Base-by-base conservation (phyloP, 2,888 invertebrate species). In the Cerastis rubricosa region DNA sequence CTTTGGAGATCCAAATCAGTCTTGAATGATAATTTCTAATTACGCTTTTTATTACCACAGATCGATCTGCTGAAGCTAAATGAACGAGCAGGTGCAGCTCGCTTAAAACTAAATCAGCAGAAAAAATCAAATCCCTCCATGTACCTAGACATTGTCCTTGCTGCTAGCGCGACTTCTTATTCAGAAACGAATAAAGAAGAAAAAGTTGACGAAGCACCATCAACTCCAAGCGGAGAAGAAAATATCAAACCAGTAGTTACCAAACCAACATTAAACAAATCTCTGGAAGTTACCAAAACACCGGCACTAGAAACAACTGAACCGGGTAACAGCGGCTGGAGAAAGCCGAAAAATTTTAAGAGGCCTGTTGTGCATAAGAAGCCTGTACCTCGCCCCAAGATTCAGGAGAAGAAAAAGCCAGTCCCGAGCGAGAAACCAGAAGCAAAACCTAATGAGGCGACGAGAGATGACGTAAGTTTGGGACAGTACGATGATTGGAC, bases 131-230 rank as follows among this genome's bases (percentile, higher is more conserved):
- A 25, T 12, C 54, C 70, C 4, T 66, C 75, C 29, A 71, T 86
- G 63, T 83, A 83, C 29, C 74, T 69, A 49, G 84, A 86, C 3
- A 84, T 86, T 12, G 84, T 86, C 7, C 66, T 83, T 17, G 70
- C 86, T 25, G 78, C 83, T 47, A 77, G 83, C 29, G 71, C 71
- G 77, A 68, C 51, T 11, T 40, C 57, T 0, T 14, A 73, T 7
- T 22, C 63, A 45, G 67, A 68, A 61, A 49, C 45, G 12, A 65
- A 51, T n/a, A 65, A 51, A n/a, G 54, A 61, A 65, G 40, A 65
- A 14, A 43, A 40, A 69, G 19, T 12, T 29, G 40, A 35, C 8
- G 8, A 51, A n/a, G 63, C 66, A 17, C 45, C 45, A 49, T 35
- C 29, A 19, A 57, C 22, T 7, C n/a, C 63, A 63, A n/a, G 2